Evolutionary conservation across 2,888 invertebrate genomes (phyloP), one percentile per base, ranked within the genome.

Genomic region (Netelia inedita): DNA sequence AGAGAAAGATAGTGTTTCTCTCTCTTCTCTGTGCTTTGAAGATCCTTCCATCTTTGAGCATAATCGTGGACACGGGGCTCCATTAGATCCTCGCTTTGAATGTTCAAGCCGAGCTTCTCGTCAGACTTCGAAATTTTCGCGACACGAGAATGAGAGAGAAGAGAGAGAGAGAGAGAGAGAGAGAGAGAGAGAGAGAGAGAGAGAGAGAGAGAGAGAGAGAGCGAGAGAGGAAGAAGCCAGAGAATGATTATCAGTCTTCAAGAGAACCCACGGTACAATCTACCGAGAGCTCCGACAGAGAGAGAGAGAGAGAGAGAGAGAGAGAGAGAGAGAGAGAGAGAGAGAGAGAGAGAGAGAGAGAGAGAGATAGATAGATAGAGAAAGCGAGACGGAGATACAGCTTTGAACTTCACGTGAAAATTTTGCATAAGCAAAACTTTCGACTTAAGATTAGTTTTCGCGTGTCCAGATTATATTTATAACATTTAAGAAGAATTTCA

Each of bases 31-130:
- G 28, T 86, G 89, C 90, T 91, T 91, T 91, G 89, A 91, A 89
- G 88, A 88, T 89, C 89, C 88, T 87, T 87, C 83, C 87, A 87
- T 89, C 87, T 88, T 89, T 89, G 85, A 86, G 85, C 80, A 82
- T 88, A 89, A 90, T 85, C 88, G 87, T 85, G 87, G 89, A 87
- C 88, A 81, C 84, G 81, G 71, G 69, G 83, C 71, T 85, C 83
- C 83, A 85, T 85, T 85, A 83, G 80, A 80, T 78, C 74, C 71
- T 85, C 78, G 74, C 86, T 82, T 85, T 85, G 85, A 85, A 82
- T 85, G 79, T 90, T 91, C 88, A 86, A 87, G 85, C 83, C 76
- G 76, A 66, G 75, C 84, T 86, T 75, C 72, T 87, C 85, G 86
- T 83, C 75, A 75, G 79, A 87, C 69, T 78, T 78, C 50, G 74